These are phyloP conservation scores for Smittia sp. DNA, from an alignment of 2,888 invertebrate genomes.

Conservation along the genomic window DNA sequence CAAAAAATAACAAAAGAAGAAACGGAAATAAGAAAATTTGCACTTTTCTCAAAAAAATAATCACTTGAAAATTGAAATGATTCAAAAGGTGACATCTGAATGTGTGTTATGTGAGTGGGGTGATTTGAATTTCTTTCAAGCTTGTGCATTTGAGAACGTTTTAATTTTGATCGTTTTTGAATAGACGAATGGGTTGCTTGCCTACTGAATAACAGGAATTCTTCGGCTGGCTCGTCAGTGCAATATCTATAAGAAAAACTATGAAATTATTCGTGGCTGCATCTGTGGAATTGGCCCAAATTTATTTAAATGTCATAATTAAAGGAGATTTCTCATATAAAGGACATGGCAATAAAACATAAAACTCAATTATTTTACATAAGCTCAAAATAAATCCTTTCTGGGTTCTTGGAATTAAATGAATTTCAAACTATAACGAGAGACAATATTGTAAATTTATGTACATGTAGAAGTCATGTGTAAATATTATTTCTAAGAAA, in stretches of 20 bases:
- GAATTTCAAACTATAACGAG: not conserved
- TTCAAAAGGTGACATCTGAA: too few species aligned
- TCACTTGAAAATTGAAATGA: too few species aligned
- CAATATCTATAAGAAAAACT: conserved; percentile 36
- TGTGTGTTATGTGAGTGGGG: too few species aligned
- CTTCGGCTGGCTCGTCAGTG: conserved; percentile 22
- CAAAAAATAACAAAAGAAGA: too few species aligned
- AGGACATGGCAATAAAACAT: not conserved
- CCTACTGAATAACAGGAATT: conserved; percentile 29
- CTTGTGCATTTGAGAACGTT: not conserved
- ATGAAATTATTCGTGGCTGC: conserved; percentile 22
- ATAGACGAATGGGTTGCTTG: conserved; percentile 25
- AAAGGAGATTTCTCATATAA: not conserved
- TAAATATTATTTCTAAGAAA: conserved; percentile 34
- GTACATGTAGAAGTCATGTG: conserved; percentile 33
- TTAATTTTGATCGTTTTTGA: not conserved
- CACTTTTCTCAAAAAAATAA: too few species aligned
- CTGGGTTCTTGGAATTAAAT: conserved; percentile 19
- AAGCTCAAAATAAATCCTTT: conserved; percentile 22
- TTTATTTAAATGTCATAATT: conserved; percentile 21
- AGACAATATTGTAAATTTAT: conserved; percentile 25
- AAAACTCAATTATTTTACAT: conserved; percentile 28
- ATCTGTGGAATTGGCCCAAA: conserved; percentile 1
- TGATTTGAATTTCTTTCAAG: not conserved
- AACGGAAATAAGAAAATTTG: too few species aligned